Evolutionary conservation across 2,113 vertebrate species (phyloP).

Genomic region (Cyanistes caeruleus): DNA sequence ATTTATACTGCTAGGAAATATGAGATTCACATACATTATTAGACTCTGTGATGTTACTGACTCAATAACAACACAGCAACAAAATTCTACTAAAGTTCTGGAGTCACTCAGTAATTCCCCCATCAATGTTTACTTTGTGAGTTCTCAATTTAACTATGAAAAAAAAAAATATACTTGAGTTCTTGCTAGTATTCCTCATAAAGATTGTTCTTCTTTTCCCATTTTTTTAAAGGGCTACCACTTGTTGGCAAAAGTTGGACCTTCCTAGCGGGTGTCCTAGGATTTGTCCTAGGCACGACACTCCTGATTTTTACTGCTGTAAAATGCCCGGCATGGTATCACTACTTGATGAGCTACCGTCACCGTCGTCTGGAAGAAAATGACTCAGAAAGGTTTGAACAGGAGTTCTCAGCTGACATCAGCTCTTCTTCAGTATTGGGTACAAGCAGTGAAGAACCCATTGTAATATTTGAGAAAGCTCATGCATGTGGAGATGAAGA

Average conservation of each 20-base stretch:
- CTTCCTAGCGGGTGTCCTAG: slow-evolving; percentile 80
- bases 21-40: not conserved
- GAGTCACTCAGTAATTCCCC: not conserved
- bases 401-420: slow-evolving; percentile 66
- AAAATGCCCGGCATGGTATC: slow-evolving; percentile 88
- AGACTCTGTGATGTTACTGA: not conserved
- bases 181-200: not conserved
- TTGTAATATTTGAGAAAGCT: slow-evolving; percentile 70
- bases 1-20: not conserved
- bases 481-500: slow-evolving; percentile 72
- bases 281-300: slow-evolving; percentile 76
- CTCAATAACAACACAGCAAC: not conserved
- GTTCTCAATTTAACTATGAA: not conserved
- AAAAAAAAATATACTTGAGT: not conserved
- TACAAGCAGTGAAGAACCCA: slow-evolving; percentile 53
- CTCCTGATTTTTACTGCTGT: slow-evolving; percentile 80
- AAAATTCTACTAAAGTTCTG: not conserved
- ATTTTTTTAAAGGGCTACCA: slow-evolving; percentile 27
- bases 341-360: slow-evolving; percentile 82
- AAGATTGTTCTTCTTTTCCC: not conserved
- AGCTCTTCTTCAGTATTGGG: slow-evolving; percentile 22
- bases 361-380: slow-evolving; percentile 81
- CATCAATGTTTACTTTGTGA: not conserved
- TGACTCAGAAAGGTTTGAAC: slow-evolving; percentile 68
- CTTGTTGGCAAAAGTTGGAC: slow-evolving; percentile 84